Evolutionary conservation across 2,888 invertebrate genomes (phyloP), one percentile per base, ranked within the genome.

Genomic region (Clanis bilineata): DNA sequence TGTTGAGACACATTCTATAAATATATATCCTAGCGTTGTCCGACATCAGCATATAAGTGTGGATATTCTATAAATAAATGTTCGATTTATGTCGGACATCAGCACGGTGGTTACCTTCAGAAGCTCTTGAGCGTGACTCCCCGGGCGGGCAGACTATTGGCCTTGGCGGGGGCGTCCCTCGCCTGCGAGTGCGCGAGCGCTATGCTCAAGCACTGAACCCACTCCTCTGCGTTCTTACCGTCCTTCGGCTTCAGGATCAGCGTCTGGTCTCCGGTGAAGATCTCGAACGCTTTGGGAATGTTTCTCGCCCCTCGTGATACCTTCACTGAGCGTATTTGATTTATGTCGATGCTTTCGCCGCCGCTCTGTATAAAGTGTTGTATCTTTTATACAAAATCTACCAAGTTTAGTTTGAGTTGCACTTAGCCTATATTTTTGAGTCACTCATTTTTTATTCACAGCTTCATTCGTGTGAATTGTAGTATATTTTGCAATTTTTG

Each of bases 241-340:
- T 98, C 97, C 85, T 97, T 97, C 6, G 98, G 98, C 90, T 98
- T 98, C 70, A 98, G 94, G 76, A 98, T 97, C 69, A 98, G 95
- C 9, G 97, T 97, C 85, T 97, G 97, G 86, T 98, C 97, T 58
- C 96, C 96, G 0, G 98, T 98, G 92, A 98, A 98, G 74, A 98
- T 98, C 93, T 98, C 98, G 92, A 98, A 98, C 0, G 98, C 98
- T 85, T 97, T 98, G 22, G 98, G 98, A 74, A 98, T 97, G 89
- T 97, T 97, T 58, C 98, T 94, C 9, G 97, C 97, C 58, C 97
- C 96, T 56, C 97, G 93, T 0, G 98, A 96, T 10, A 98, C 98
- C 78, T 98, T 97, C n/a, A 98, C 98, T 39, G 97, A 97, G 12
- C 98, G 95, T 67, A 98, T 98, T 87, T 98, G 97, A 84, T 97